Base-by-base conservation (phyloP, 1,140 invertebrate genomes). In the Drosophila sucinea region DNA sequence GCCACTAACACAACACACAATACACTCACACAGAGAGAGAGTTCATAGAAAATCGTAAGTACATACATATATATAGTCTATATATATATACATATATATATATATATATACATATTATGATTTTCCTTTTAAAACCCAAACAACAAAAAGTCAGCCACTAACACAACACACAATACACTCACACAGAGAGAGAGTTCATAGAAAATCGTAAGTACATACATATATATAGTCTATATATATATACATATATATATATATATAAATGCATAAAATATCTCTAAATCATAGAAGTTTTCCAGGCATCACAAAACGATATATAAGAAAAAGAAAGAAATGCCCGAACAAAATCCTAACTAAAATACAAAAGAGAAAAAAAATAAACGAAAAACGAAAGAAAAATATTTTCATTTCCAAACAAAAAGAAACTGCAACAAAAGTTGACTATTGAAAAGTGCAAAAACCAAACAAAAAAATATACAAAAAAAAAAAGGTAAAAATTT, bases 381-480 rank as follows among this genome's bases (percentile, higher is more conserved):
- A 38, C 8, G 8, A 3, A 38, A 55, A 33, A 35, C 44, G 51
- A 25, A 67, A 67, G 33, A 65, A 60, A 79, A 57, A 71, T 76
- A 67, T 56, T 51, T 51, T 51, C 44, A 51, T 51, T 51, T 51
- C 67, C 54, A 79, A 51, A 80, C 60, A 72, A 67, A 62, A 82
- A 58, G 35, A 87, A 81, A 86, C 83, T 86, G 79, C 75, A 86
- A 86, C 75, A 73, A 78, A 81, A 87, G 82, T 87, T 86, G 82
- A 86, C 84, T 87, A 87, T 87, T 87, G 84, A 87, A 87, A 86
- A 87, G 83, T 87, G 83, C 83, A 87, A 87, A 87, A 87, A 87
- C 84, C 7, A 51, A 51, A 51, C 23, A 25, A 51, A 51, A 47
- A 47, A 7, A 47, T 23, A n/a, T 3, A 47, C 23, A 3, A 47